Conservation (phyloP, 2,797 vertebrate species). For the Acestrorhynchus altus region DNA sequence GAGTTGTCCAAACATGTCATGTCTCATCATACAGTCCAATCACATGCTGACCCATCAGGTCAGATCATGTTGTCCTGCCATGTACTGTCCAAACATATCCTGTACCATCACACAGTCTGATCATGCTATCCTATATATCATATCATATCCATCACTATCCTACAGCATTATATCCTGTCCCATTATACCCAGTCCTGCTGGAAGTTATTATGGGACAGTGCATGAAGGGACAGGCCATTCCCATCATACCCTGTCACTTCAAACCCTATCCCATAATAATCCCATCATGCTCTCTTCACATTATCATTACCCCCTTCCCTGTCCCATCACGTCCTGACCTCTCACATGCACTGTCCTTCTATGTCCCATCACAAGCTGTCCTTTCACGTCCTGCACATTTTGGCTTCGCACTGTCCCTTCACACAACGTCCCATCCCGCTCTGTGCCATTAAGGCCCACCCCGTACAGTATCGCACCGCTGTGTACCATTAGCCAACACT, state of each 20-base stretch:
- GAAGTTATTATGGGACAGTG: too few relatives aligned
- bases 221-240: too few relatives aligned
- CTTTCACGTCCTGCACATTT: not conserved
- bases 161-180: too few relatives aligned
- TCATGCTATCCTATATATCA: not conserved
- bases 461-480: not conserved
- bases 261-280: not conserved
- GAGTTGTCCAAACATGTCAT: too few relatives aligned
- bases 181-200: too few relatives aligned
- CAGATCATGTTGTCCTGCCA: too few relatives aligned
- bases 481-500: constrained; percentile 39
- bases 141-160: too few relatives aligned
- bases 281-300: too few relatives aligned
- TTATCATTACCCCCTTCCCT: not conserved
- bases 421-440: not conserved
- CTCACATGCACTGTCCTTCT: not conserved
- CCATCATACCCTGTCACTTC: not conserved
- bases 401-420: not conserved
- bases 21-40: too few relatives aligned
- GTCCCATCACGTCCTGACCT: not conserved
- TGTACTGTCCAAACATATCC: not conserved
- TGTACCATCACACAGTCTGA: not conserved
- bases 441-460: not conserved
- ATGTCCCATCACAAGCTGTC: not conserved
- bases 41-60: too few relatives aligned